Conservation (phyloP, 2,888 invertebrate genomes). For the Molanna angustata region DNA sequence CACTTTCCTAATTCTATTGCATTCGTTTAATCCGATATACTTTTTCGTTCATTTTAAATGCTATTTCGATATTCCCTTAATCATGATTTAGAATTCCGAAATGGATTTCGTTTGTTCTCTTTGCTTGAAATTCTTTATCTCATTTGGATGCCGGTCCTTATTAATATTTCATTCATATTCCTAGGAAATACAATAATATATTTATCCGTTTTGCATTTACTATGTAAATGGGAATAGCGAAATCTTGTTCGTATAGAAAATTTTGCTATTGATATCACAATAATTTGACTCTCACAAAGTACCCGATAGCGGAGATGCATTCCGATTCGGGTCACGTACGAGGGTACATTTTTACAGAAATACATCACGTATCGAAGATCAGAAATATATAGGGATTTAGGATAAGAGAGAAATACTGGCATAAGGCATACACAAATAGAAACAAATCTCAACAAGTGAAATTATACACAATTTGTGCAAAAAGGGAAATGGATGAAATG, state of each 20-base stretch:
- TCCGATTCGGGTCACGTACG: conserved; percentile 17
- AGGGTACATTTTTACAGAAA: conserved; percentile 23
- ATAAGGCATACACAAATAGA: conserved; percentile 15
- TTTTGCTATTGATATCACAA: background rate
- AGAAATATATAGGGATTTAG: conserved; percentile 14
- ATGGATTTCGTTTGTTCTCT: too few relatives aligned
- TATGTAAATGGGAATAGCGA: background rate
- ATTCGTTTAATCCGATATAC: too few relatives aligned
- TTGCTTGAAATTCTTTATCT: too few relatives aligned
- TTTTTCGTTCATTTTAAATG: too few relatives aligned
- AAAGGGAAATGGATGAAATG: background rate
- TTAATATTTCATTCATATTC: too few relatives aligned
- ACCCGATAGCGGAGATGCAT: conserved; percentile 2
- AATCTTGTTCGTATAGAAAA: background rate
- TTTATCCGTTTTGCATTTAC: too few relatives aligned
- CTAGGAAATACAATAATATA: too few relatives aligned
- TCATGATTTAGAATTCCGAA: too few relatives aligned
- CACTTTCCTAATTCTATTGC: too few relatives aligned
- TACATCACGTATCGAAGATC: conserved; percentile 27
- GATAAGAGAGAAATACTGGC: background rate
- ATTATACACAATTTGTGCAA: conserved; percentile 8
- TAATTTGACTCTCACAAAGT: background rate
- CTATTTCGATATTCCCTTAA: too few relatives aligned
- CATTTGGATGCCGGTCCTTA: too few relatives aligned
- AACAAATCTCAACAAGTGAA: conserved; percentile 16